Evolutionary conservation across 2,888 invertebrate species (phyloP).

Genomic region (Ophion slaviceki): DNA sequence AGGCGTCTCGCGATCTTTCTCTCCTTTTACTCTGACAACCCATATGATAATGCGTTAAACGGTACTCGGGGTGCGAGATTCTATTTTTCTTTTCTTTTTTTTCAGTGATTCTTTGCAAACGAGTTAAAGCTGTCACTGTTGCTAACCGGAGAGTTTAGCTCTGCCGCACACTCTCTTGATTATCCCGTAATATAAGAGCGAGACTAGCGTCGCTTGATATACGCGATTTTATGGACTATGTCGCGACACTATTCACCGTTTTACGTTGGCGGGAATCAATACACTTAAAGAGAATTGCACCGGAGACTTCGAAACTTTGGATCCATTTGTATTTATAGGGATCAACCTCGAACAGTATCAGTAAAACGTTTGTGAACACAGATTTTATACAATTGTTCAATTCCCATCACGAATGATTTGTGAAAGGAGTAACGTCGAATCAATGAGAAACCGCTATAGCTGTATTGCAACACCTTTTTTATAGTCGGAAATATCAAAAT

Average conservation of each 20-base stretch:
- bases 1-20: slow-evolving; percentile 21
- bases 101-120: slow-evolving; percentile 28
- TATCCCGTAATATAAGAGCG: slow-evolving; percentile 30
- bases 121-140: slow-evolving; percentile 40
- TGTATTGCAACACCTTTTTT: background rate
- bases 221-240: slow-evolving; percentile 52
- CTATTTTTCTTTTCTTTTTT: slow-evolving; percentile 3
- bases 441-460: background rate
- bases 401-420: background rate
- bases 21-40: slow-evolving; percentile 5
- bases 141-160: slow-evolving; percentile 42
- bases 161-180: slow-evolving; percentile 38
- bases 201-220: slow-evolving; percentile 41
- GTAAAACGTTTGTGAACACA: too few species aligned
- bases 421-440: background rate
- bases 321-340: slow-evolving; percentile 14
- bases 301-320: slow-evolving; percentile 13
- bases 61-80: slow-evolving; percentile 24
- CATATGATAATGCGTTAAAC: slow-evolving; percentile 29
- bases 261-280: slow-evolving; percentile 35
- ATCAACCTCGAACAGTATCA: background rate
- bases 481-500: background rate
- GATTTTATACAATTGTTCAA: slow-evolving; percentile 1
- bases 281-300: slow-evolving; percentile 17
- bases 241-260: slow-evolving; percentile 2